Percentiles rank a stretch among this genome's conserved stretches.
Conservation (phyloP, 2,113 vertebrate genomes). For the Grallaria varia region DNA sequence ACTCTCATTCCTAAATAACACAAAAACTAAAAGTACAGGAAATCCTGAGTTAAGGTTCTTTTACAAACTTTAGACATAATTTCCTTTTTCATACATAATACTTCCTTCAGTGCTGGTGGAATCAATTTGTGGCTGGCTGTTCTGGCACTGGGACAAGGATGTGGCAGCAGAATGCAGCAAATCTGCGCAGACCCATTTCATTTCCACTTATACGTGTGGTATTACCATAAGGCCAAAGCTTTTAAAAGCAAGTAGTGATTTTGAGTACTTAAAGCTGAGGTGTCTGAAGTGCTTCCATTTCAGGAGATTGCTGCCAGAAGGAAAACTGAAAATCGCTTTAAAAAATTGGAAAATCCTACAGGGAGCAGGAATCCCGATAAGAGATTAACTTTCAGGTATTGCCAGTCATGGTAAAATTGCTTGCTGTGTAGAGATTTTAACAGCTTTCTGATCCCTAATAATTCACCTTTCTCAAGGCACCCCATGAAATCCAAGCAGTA, state of each 20-base stretch:
- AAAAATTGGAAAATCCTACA: neutral
- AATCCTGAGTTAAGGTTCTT: slow-evolving; percentile 59
- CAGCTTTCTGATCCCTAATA: neutral
- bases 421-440: neutral
- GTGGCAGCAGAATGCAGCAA: neutral
- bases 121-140: slow-evolving; percentile 59
- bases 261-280: neutral
- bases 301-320: neutral
- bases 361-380: neutral
- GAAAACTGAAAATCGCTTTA: neutral
- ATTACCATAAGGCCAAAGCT: slow-evolving; percentile 3
- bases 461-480: neutral
- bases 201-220: neutral
- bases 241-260: slow-evolving; percentile 17
- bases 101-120: slow-evolving; percentile 56
- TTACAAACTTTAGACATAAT: slow-evolving; percentile 57
- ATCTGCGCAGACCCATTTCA: neutral
- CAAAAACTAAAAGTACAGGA: slow-evolving; percentile 57
- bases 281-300: neutral
- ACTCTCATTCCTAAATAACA: slow-evolving; percentile 27
- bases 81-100: slow-evolving; percentile 64
- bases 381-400: neutral
- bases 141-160: slow-evolving; percentile 32
- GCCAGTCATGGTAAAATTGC: neutral
- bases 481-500: neutral